Conservation (phyloP, 2,113 vertebrate genomes). For the Sisor rabdophorus region DNA sequence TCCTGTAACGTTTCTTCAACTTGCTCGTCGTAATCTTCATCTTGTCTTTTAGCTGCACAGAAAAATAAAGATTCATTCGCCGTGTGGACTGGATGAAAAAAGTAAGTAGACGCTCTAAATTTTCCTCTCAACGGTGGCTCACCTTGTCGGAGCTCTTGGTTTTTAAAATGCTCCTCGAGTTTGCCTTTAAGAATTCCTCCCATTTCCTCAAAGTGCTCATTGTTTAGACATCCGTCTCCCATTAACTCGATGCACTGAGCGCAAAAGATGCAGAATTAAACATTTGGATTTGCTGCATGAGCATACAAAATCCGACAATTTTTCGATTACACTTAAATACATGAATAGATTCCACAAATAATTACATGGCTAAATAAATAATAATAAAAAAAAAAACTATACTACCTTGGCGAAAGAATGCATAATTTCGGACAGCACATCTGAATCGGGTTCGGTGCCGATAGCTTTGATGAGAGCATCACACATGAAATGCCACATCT, state of each 20-base stretch:
- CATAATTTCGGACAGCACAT: conserved; percentile 98
- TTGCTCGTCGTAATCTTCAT: conserved; percentile 98
- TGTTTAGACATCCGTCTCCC: conserved; percentile 96
- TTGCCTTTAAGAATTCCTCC: conserved; percentile 92
- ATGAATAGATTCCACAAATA: too few relatives aligned
- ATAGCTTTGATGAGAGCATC: conserved; percentile 96
- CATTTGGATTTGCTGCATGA: neutral
- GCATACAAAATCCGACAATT: too few relatives aligned
- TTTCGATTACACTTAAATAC: too few relatives aligned
- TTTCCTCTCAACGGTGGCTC: neutral
- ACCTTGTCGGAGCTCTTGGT: conserved; percentile 95
- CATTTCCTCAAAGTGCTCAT: conserved; percentile 94
- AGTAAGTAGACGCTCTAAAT: too few relatives aligned
- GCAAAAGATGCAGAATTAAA: neutral
- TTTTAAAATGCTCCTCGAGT: conserved; percentile 98
- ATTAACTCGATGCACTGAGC: conserved; percentile 90
- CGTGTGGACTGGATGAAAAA: too few relatives aligned
- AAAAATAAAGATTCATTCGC: conserved; percentile 27
- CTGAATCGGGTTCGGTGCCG: conserved; percentile 92
- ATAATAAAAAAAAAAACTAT: neutral
- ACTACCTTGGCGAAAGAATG: conserved; percentile 95
- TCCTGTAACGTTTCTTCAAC: conserved; percentile 96
- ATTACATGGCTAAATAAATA: too few relatives aligned
- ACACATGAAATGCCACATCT: conserved; percentile 99
- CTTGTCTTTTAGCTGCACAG: conserved; percentile 88